Percentiles rank a stretch among this genome's conserved stretches.
phyloP scores from a whole-genome alignment of 64 coral and sea anemone species.

The Dendronephthya gigantea region DNA sequence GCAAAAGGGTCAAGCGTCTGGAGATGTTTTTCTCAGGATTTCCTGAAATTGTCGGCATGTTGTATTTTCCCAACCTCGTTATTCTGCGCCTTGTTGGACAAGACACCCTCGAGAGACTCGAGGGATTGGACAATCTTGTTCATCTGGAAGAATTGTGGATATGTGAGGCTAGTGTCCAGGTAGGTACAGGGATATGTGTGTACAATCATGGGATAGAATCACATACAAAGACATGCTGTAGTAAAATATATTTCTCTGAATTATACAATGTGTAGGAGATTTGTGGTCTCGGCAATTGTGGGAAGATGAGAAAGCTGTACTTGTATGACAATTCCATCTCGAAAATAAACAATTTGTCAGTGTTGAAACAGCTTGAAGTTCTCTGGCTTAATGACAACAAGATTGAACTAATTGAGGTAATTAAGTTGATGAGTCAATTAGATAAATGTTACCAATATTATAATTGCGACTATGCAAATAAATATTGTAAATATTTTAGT shows the following conservation, averaged over 20 bases:
- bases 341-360: not conserved
- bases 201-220: too few species aligned
- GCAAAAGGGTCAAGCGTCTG: not conserved
- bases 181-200: not conserved
- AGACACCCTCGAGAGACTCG: not conserved
- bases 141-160: conserved; percentile 14
- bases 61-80: not conserved
- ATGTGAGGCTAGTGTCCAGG: not conserved
- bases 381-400: conserved; percentile 6
- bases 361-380: not conserved
- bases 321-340: not conserved
- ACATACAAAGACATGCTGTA: too few species aligned
- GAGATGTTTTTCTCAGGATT: conserved; percentile 10
- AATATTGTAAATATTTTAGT: too few species aligned
- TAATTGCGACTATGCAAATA: too few species aligned
- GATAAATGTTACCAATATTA: too few species aligned
- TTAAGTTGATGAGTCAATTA: too few species aligned
- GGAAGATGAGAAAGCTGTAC: not conserved
- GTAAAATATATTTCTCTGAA: not conserved
- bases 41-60: not conserved
- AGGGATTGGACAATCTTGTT: not conserved
- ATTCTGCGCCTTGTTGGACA: not conserved
- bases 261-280: not conserved
- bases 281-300: not conserved
- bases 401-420: not conserved